Evolutionary conservation across 2,797 vertebrate genomes (phyloP).

Genomic region (Onychomys arenicola): DNA sequence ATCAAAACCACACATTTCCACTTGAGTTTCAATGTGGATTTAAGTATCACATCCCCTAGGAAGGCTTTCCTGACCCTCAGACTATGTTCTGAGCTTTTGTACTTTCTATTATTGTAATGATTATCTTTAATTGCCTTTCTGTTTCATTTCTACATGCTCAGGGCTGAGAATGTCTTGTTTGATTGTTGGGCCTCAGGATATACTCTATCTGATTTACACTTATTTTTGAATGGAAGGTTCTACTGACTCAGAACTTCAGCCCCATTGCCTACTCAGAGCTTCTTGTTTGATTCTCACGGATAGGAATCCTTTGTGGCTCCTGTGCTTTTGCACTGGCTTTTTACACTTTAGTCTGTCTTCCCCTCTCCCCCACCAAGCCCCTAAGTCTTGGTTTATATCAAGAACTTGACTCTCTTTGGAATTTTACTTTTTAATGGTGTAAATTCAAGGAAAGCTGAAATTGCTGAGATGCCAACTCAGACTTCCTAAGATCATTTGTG

Average conservation of each 20-base stretch:
- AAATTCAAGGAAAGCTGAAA: slow-evolving; percentile 43
- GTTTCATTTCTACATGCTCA: background rate
- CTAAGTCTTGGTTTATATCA: background rate
- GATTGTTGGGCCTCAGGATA: background rate
- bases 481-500: background rate
- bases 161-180: background rate
- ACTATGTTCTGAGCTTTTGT: background rate
- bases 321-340: background rate
- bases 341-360: background rate
- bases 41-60: background rate
- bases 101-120: background rate
- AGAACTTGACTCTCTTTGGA: background rate
- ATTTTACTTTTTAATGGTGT: slow-evolving; percentile 35
- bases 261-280: background rate
- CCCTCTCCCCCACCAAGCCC: background rate
- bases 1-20: background rate
- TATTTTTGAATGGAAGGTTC: background rate
- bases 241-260: background rate
- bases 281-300: background rate
- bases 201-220: background rate
- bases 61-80: background rate
- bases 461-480: background rate
- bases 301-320: background rate
- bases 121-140: background rate
- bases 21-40: background rate